Percentiles rank a stretch among this genome's conserved stretches.
phyloP scores from a whole-genome alignment of 2,113 vertebrate species.

The Regulus satrapa region DNA sequence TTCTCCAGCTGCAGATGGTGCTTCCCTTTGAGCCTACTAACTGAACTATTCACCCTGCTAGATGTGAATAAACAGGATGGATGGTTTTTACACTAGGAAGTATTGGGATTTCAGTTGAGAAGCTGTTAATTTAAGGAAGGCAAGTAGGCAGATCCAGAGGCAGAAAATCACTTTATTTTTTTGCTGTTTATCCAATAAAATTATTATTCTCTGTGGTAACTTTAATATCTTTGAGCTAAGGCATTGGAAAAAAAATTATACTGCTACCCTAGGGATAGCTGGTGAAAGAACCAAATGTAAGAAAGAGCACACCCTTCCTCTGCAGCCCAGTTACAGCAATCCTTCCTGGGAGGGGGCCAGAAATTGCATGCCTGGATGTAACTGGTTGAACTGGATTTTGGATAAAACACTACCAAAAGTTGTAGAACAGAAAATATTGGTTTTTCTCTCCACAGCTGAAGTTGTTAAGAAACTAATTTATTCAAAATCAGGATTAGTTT shows the following conservation, averaged over 20 bases:
- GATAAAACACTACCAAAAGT: not conserved
- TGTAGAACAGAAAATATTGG: not conserved
- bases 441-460: not conserved
- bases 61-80: not conserved
- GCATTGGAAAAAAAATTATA: not conserved
- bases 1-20: not conserved
- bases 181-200: not conserved
- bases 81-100: not conserved
- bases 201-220: not conserved
- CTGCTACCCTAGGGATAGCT: not conserved
- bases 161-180: not conserved
- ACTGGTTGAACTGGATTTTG: not conserved
- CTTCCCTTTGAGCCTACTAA: not conserved
- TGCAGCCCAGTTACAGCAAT: not conserved
- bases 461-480: not conserved
- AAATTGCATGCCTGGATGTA: not conserved
- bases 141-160: not conserved
- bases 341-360: not conserved
- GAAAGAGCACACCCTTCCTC: not conserved
- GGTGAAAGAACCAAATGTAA: not conserved
- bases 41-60: not conserved
- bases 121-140: not conserved
- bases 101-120: not conserved
- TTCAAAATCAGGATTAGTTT: not conserved
- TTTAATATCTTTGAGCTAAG: not conserved